Conservation (phyloP, 2,888 invertebrate species). For the Epinotia brunnichana region DNA sequence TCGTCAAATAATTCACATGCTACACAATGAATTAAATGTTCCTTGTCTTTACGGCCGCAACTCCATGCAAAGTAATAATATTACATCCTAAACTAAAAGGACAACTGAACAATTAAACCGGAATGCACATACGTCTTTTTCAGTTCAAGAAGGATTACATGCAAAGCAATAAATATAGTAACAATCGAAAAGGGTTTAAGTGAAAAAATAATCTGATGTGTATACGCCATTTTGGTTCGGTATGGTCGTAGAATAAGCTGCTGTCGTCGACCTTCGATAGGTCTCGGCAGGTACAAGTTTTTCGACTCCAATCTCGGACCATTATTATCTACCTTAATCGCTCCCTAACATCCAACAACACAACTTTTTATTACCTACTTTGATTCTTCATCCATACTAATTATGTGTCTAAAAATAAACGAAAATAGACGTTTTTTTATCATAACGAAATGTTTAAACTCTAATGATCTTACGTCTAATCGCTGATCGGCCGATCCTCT, state of each 20-base stretch:
- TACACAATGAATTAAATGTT: slow-evolving; percentile 3
- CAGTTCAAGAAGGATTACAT: neutral
- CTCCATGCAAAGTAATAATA: slow-evolving; percentile 38
- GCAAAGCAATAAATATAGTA: slow-evolving; percentile 1
- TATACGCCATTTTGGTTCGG: slow-evolving; percentile 1
- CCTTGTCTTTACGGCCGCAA: slow-evolving; percentile 1
- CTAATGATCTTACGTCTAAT: slow-evolving; percentile 18
- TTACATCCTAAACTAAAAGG: slow-evolving; percentile 25
- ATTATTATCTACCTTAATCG: slow-evolving; percentile 67
- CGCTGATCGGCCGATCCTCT: neutral
- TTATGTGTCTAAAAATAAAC: slow-evolving; percentile 43
- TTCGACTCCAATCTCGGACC: slow-evolving; percentile 62
- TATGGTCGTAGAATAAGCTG: slow-evolving; percentile 36
- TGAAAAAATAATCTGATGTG: neutral
- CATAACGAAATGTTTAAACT: slow-evolving; percentile 9
- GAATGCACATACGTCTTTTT: slow-evolving; percentile 1
- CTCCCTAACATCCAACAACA: slow-evolving; percentile 55
- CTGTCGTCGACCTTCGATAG: slow-evolving; percentile 68
- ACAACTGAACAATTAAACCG: neutral
- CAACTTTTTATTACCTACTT: slow-evolving; percentile 62
- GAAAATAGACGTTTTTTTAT: slow-evolving; percentile 17
- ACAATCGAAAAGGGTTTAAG: neutral
- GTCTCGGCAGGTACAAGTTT: slow-evolving; percentile 74
- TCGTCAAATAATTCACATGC: slow-evolving; percentile 1
- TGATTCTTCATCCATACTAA: slow-evolving; percentile 50